phyloP scores from a whole-genome alignment of 1,140 invertebrate genomes.

The Psix sp. region DNA sequence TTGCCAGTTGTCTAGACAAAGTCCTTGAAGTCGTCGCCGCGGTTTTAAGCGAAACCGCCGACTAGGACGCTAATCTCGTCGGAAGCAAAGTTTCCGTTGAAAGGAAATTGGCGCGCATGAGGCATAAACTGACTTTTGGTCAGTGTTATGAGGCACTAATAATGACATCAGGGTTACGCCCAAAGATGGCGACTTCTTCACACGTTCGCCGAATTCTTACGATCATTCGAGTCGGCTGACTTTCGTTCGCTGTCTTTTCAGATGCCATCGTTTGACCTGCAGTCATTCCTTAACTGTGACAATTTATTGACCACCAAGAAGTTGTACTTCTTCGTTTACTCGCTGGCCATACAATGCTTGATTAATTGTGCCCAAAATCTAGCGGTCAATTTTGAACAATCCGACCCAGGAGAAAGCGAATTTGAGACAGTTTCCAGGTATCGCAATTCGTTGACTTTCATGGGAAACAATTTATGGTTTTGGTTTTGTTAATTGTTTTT shows the following conservation, averaged over 20 bases:
- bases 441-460: neutral
- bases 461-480: too few relatives aligned
- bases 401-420: conserved; percentile 10
- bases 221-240: conserved; percentile 24
- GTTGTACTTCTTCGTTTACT: conserved; percentile 3
- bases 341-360: conserved; percentile 12
- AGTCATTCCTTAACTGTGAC: conserved; percentile 9
- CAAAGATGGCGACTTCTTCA: conserved; percentile 20
- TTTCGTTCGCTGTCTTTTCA: conserved; percentile 14
- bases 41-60: conserved; percentile 14
- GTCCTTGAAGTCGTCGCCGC: conserved; percentile 45
- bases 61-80: conserved; percentile 27
- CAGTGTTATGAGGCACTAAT: conserved; percentile 29
- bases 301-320: conserved; percentile 30
- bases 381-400: conserved; percentile 12
- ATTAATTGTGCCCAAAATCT: conserved; percentile 21
- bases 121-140: conserved; percentile 24
- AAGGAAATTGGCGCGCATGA: conserved; percentile 17
- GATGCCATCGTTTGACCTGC: conserved; percentile 25
- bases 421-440: neutral
- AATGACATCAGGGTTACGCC: conserved; percentile 38
- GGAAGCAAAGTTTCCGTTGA: conserved; percentile 27
- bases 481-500: too few relatives aligned
- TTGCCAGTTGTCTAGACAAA: conserved; percentile 53
- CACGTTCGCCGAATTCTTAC: conserved; percentile 19